Base-by-base conservation (phyloP, 2,797 vertebrate genomes). In the Diplodus sargus region DNA sequence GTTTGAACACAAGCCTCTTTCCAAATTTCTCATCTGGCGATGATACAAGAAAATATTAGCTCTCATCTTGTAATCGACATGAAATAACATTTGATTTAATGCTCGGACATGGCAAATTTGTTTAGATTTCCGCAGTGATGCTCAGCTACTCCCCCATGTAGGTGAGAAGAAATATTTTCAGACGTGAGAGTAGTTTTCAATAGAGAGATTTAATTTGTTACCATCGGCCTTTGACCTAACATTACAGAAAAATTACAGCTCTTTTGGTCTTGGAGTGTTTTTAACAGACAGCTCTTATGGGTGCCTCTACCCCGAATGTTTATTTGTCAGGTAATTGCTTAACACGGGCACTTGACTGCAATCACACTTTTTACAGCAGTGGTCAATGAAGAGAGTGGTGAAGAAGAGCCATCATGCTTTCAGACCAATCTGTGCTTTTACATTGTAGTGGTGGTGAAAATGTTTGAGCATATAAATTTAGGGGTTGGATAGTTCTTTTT, bases 391-490 rank as follows among this genome's bases (percentile, higher is more conserved):
- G 82, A 81, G 70, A 76, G 73, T 89, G 79, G 77, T 72, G 62
- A 90, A 85, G 89, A 91, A 81, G 87, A 96, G 95, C 95, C 95
- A 91, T 95, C 93, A 91, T 91, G 93, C 94, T 94, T 94, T 94
- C 93, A 91, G 89, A 92, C 92, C 93, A 76, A 91, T 90, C 84
- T 91, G 85, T 90, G 93, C 92, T 92, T 89, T 83, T 77, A 82
- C 92, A 91, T 91, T 13, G 61, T 87, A 89, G 85, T 89, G 81
- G 74, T 91, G 79, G 88, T 90, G 69, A 92, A 93, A 91, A 93
- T 79, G 90, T 95, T 76, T 90, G 81, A 91, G 92, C 91, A 93
- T 94, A 89, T 67, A 34, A 79, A 59, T 74, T 63, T 65, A 25
- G 4, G 30, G 22, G 48, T 93, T 93, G 91, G 93, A 91, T 67